Evolutionary conservation across 2,888 invertebrate species (phyloP), one percentile per base, ranked within the genome.

Genomic region (Pterobdella sp.): DNA sequence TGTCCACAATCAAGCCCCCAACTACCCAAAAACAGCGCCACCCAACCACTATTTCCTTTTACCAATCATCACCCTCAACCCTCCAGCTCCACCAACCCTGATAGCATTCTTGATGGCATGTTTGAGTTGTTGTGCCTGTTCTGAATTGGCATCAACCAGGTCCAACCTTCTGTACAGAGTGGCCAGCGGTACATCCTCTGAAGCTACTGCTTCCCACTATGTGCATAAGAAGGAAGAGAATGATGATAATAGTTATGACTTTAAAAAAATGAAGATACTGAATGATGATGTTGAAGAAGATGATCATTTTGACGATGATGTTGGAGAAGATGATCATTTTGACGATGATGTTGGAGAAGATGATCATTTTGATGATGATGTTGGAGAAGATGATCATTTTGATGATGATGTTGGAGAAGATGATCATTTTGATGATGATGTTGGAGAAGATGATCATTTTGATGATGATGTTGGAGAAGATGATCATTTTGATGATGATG

Each of bases 181-280:
- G 37, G 80, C 81, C 42, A 84, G 74, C 3, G 83, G 83, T 1
- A 85, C 85, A 77, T 86, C 84, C 66, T 81, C 82, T 49, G 83
- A 82, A 10, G 81, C 79, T 4, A 85, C 84, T 49, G 83, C 82
- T 79, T 84, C 84, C 32, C 72, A 34, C 77, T 77, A 31, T 10
- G 52, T 73, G 0, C 14, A 74, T 42, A 29, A 71, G 26, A 32
- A 69, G 29, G 49, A 52, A 29, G 10, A 32, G 10, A 26, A 3
- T 7, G 60, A 56, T 22, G 60, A 26, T 18, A 14, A 22, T 7
- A 42, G 7, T 42, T 7, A 42, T 42, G 49, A 22, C 10, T 42
- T 42, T 7, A 42, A 14, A 22, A 42, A 22, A 14, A 42, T 42
- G 22, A 14, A 22, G 49, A 42, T 42, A 22, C n/a, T n/a, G 49